These are phyloP conservation scores for Hydropsyche betteni DNA, from an alignment of 2,888 invertebrate species.

Conservation along the genomic window DNA sequence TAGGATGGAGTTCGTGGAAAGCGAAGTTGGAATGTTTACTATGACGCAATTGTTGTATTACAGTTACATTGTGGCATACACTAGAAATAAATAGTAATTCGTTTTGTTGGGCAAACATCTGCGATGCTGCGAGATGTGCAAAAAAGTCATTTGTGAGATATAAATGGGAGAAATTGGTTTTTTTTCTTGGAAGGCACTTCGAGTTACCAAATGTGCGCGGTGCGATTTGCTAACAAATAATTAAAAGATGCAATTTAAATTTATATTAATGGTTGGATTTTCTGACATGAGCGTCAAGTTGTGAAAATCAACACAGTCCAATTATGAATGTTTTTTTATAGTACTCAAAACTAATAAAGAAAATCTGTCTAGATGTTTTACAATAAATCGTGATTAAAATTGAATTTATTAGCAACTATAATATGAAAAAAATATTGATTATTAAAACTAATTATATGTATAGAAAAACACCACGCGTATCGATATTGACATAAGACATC, in stretches of 20 bases:
- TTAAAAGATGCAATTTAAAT: conserved; percentile 18
- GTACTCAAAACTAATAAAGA: background rate
- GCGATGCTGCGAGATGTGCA: too few species aligned
- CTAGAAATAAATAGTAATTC: conserved; percentile 1
- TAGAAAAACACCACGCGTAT: conserved; percentile 1
- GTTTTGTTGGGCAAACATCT: background rate
- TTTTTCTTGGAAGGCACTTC: background rate
- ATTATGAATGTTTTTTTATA: conserved; percentile 2
- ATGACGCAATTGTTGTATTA: conserved; percentile 15
- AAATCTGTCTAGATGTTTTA: background rate
- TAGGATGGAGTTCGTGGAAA: conserved; percentile 11
- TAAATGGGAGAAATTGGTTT: conserved; percentile 9
- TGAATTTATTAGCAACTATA: background rate
- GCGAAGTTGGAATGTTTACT: background rate
- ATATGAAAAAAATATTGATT: too few species aligned
- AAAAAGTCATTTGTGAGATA: too few species aligned
- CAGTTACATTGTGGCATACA: background rate
- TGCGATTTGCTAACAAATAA: conserved; percentile 5
- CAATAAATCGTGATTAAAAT: conserved; percentile 21
- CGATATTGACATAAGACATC: background rate
- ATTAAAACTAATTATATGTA: conserved; percentile 11
- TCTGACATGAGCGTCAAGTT: background rate
- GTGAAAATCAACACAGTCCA: conserved; percentile 7
- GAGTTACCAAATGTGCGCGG: background rate
- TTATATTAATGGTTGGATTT: conserved; percentile 2